These are phyloP conservation scores for Dromaius novaehollandiae DNA, from an alignment of 2,113 vertebrate genomes.

Conservation along the genomic window DNA sequence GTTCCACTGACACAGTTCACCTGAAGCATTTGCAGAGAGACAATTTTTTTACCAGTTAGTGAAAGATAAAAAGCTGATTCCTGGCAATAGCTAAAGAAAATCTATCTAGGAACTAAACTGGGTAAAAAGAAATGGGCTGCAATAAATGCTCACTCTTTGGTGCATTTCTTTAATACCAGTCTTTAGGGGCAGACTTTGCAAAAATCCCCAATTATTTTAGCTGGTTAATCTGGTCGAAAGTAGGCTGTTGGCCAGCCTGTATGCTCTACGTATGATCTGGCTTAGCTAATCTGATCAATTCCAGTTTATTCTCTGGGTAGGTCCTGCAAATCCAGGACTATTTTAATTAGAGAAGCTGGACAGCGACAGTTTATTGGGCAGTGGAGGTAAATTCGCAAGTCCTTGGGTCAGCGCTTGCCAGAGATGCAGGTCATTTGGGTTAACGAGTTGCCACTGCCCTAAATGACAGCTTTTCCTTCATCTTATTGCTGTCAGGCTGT, in stretches of 20 bases:
- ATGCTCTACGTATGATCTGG: slow-evolving; percentile 55
- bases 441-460: slow-evolving; percentile 57
- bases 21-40: neutral
- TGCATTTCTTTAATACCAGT: slow-evolving; percentile 61
- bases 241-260: slow-evolving; percentile 71
- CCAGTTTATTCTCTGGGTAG: slow-evolving; percentile 70
- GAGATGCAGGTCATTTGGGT: slow-evolving; percentile 63
- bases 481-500: neutral
- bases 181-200: slow-evolving; percentile 71
- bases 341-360: slow-evolving; percentile 67
- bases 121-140: slow-evolving; percentile 52
- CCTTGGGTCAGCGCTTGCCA: neutral
- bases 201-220: slow-evolving; percentile 75
- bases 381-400: slow-evolving; percentile 55
- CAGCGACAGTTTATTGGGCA: slow-evolving; percentile 62
- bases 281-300: slow-evolving; percentile 73
- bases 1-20: neutral
- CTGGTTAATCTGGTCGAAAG: slow-evolving; percentile 69
- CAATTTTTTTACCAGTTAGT: neutral
- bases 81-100: slow-evolving; percentile 27
- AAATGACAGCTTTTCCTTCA: slow-evolving; percentile 48
- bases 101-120: slow-evolving; percentile 41
- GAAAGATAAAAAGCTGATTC: slow-evolving; percentile 45
- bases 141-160: slow-evolving; percentile 40
- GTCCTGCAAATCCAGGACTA: slow-evolving; percentile 68